These are phyloP conservation scores for Phoxinus phoxinus DNA, from an alignment of 2,113 vertebrate genomes.

Conservation along the genomic window DNA sequence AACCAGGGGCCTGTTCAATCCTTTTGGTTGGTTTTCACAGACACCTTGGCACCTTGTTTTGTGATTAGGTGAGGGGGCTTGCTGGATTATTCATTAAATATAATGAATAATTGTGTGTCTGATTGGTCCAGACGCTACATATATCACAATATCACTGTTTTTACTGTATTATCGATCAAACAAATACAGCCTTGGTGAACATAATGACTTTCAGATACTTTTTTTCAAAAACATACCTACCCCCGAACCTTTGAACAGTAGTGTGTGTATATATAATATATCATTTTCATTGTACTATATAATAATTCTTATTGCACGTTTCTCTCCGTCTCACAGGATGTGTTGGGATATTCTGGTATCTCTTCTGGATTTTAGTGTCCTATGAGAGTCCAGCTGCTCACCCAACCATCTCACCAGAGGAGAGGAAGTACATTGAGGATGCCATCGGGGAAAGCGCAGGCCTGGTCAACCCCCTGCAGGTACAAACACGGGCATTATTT, in stretches of 20 bases:
- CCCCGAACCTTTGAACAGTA: background rate
- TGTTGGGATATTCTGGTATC: constrained; percentile 96
- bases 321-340: constrained; percentile 75
- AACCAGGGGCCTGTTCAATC: too few species aligned
- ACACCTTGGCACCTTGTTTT: too few species aligned
- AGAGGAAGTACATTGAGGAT: constrained; percentile 97
- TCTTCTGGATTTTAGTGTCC: constrained; percentile 98
- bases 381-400: constrained; percentile 97
- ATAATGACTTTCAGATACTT: background rate
- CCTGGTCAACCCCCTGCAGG: constrained; percentile 81
- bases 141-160: too few species aligned
- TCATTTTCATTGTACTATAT: background rate
- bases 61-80: too few species aligned
- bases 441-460: constrained; percentile 93
- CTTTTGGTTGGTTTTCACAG: too few species aligned
- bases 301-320: background rate
- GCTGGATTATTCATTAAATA: too few species aligned
- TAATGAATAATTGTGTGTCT: too few species aligned
- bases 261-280: background rate
- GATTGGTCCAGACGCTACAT: too few species aligned
- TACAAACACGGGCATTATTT: constrained; percentile 41
- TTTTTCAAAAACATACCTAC: too few species aligned
- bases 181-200: background rate
- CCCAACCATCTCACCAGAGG: constrained; percentile 94
- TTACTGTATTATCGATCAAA: too few species aligned